A percentile compares a stretch with the other conserved stretches of the same genome.
Conservation (phyloP, 2,113 vertebrate species). For the Reinhardtius hippoglossoides region DNA sequence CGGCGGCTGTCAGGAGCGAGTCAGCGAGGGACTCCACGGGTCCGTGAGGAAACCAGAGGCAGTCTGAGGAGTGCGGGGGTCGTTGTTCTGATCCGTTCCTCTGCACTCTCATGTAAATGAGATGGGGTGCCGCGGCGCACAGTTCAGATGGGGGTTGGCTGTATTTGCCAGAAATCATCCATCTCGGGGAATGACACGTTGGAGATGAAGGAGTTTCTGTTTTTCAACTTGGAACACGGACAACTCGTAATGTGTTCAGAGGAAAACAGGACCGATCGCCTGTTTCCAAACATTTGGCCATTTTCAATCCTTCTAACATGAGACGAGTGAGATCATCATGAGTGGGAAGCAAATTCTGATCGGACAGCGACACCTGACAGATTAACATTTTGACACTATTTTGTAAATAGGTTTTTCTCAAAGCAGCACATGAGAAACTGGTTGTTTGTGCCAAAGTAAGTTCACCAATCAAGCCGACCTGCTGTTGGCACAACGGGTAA, state of each 20-base stretch:
- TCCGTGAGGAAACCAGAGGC: constrained; percentile 4
- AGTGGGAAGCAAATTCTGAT: background rate
- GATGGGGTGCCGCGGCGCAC: constrained; percentile 28
- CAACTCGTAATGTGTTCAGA: background rate
- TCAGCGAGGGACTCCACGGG: constrained; percentile 33
- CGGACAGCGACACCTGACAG: too few relatives aligned
- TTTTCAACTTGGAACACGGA: constrained; percentile 21
- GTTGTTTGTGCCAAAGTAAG: too few relatives aligned
- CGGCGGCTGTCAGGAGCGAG: constrained; percentile 57
- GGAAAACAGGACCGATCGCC: background rate
- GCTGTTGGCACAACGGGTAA: too few relatives aligned
- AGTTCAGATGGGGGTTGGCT: constrained; percentile 48
- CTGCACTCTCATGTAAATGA: constrained; percentile 48
- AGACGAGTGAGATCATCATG: background rate
- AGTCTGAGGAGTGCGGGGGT: constrained; percentile 7
- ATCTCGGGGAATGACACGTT: constrained; percentile 31
- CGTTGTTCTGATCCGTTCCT: background rate
- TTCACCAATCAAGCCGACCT: too few relatives aligned
- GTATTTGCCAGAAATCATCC: constrained; percentile 52
- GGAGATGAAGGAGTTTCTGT: constrained; percentile 39
- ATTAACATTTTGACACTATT: too few relatives aligned
- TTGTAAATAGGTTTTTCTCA: too few relatives aligned
- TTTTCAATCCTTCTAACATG: background rate
- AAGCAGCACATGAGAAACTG: too few relatives aligned
- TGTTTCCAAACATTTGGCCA: constrained; percentile 29